Evolutionary conservation across 2,113 vertebrate species (phyloP).

Genomic region (Microcebus lehilahytsara): DNA sequence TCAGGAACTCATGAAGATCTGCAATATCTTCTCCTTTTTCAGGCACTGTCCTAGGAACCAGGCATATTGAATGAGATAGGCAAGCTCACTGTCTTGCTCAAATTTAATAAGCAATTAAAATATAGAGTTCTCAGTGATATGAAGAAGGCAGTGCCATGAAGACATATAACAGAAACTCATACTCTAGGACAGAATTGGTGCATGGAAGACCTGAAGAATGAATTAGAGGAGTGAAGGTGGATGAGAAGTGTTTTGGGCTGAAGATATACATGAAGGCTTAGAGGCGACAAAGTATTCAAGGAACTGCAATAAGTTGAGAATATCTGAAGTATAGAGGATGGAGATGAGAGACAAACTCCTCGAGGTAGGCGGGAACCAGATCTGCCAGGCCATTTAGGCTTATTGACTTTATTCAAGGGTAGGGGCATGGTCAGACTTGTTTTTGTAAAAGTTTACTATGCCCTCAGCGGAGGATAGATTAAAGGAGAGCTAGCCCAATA

Average conservation of each 20-base stretch:
- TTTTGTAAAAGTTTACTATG: slow-evolving; percentile 47
- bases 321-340: background rate
- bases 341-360: background rate
- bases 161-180: background rate
- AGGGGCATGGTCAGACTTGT: background rate
- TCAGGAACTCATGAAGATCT: background rate
- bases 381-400: background rate
- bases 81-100: background rate
- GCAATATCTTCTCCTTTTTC: background rate
- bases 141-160: background rate
- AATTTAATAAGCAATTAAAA: slow-evolving; percentile 54
- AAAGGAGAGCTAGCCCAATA: background rate
- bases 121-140: background rate
- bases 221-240: background rate
- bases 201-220: background rate
- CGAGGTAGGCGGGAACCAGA: background rate
- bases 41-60: background rate
- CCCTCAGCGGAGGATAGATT: background rate
- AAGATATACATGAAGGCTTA: background rate
- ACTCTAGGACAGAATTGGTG: background rate
- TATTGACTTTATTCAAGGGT: slow-evolving; percentile 13
- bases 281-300: background rate
- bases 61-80: background rate
- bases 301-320: slow-evolving; percentile 12
- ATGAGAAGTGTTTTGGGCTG: background rate